These are phyloP conservation scores for Tyrophagus putrescentiae DNA, from an alignment of 1,140 invertebrate genomes.

Conservation along the genomic window DNA sequence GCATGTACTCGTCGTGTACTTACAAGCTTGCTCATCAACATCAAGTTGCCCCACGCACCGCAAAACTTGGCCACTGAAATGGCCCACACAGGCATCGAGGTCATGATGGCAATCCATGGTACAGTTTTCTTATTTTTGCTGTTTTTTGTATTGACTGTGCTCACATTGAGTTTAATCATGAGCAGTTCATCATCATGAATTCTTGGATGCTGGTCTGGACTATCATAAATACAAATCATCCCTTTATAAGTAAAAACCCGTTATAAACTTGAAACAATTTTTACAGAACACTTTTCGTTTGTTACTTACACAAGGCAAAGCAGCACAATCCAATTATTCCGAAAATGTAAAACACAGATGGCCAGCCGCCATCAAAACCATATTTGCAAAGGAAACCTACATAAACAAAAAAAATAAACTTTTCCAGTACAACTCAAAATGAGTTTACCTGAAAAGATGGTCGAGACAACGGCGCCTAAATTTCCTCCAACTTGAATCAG, in stretches of 20 bases:
- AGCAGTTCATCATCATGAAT: conserved; percentile 29
- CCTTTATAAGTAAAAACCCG: too few relatives aligned
- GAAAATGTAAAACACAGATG: conserved; percentile 38
- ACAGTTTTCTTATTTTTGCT: conserved; percentile 23
- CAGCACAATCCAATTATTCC: conserved; percentile 29
- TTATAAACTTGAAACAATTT: too few relatives aligned
- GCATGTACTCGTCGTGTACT: too few relatives aligned
- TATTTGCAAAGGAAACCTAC: conserved; percentile 18
- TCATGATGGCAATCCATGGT: conserved; percentile 66
- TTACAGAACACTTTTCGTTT: too few relatives aligned
- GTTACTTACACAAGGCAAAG: conserved; percentile 33
- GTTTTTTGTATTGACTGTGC: conserved; percentile 11
- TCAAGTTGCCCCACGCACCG: conserved; percentile 88
- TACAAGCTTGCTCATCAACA: conserved; percentile 79
- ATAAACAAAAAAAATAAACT: background rate
- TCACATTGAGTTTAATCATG: conserved; percentile 22
- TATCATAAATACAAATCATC: conserved; percentile 37
- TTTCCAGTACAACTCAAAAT: conserved; percentile 29
- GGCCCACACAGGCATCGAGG: conserved; percentile 73
- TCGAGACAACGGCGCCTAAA: conserved; percentile 37
- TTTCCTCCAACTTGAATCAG: conserved; percentile 29
- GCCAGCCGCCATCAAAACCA: conserved; percentile 35
- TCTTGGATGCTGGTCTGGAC: conserved; percentile 37
- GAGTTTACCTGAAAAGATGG: conserved; percentile 37
- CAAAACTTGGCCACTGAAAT: conserved; percentile 74